phyloP scores from a whole-genome alignment of 2,888 invertebrate species.

The Agonopterix arenella region DNA sequence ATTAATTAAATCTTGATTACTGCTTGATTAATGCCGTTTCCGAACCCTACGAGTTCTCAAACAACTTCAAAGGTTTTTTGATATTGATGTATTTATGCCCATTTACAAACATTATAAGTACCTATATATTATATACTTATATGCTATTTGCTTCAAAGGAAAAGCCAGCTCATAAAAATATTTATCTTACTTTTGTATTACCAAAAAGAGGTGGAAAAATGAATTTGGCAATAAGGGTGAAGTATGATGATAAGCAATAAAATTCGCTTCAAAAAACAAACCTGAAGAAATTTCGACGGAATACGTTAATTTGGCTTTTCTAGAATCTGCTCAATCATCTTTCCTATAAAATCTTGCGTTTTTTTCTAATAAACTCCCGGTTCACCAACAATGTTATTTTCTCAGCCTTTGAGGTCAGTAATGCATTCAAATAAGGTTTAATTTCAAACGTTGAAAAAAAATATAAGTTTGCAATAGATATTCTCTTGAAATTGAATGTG shows the following conservation, averaged over 20 bases:
- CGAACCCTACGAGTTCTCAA: too few species aligned
- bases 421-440: neutral
- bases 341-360: conserved; percentile 9
- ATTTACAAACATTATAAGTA: too few species aligned
- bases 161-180: too few species aligned
- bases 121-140: too few species aligned
- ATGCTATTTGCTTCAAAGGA: too few species aligned
- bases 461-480: neutral
- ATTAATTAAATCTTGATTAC: too few species aligned
- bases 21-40: too few species aligned
- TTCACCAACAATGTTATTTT: neutral
- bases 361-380: neutral
- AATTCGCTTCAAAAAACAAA: neutral
- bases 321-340: conserved; percentile 8
- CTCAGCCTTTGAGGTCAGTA: neutral
- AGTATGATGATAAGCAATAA: neutral
- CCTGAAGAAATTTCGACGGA: neutral
- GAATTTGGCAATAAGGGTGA: neutral
- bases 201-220: too few species aligned
- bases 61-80: too few species aligned
- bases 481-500: neutral
- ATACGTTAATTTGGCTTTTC: conserved; percentile 10
- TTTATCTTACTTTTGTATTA: too few species aligned
- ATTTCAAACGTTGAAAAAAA: neutral
- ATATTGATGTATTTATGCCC: too few species aligned